Conservation (phyloP, 2,113 vertebrate species). For the Rhinoptilus africanus region DNA sequence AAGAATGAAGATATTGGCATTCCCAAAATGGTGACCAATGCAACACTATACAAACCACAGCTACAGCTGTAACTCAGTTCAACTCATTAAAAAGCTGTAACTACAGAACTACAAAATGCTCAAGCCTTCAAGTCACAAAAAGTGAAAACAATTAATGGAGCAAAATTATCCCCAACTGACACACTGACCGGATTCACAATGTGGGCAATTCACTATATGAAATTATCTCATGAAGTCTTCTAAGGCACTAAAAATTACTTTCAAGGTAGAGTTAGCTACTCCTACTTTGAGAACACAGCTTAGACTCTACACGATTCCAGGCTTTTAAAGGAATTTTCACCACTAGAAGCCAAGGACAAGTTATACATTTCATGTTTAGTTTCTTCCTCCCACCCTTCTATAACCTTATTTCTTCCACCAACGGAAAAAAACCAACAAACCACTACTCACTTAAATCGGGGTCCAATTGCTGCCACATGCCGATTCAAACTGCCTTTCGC, state of each 20-base stretch:
- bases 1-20: neutral
- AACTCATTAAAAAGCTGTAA: neutral
- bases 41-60: neutral
- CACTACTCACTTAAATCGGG: conserved; percentile 86
- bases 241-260: neutral
- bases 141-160: neutral
- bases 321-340: neutral
- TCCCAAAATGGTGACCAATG: neutral
- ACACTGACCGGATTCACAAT: neutral
- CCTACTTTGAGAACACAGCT: neutral
- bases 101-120: neutral
- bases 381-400: neutral
- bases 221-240: neutral
- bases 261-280: neutral
- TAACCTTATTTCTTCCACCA: neutral
- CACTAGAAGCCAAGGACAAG: neutral
- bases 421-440: neutral
- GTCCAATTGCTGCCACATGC: conserved; percentile 92
- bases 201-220: neutral
- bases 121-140: neutral
- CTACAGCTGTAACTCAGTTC: neutral
- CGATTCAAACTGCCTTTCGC: conserved; percentile 87
- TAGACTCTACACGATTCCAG: neutral
- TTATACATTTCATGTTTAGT: neutral
- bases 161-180: neutral